Percentiles rank a stretch among this genome's conserved stretches.
phyloP scores from a whole-genome alignment of 2,113 vertebrate species.

The Rhea americana region DNA sequence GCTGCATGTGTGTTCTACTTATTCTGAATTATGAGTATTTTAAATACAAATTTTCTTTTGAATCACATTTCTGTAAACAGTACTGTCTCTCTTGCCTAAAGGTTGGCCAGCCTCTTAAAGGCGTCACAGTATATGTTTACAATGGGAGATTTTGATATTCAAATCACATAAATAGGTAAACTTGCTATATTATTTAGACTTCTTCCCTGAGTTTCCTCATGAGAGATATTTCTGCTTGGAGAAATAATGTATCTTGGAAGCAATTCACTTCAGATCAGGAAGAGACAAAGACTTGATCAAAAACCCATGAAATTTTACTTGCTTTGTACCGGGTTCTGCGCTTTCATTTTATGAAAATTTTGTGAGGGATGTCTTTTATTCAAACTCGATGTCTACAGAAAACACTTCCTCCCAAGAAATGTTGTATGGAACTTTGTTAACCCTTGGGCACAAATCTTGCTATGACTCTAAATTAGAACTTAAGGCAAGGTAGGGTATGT shows the following conservation, averaged over 20 bases:
- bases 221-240: not conserved
- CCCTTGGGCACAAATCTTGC: not conserved
- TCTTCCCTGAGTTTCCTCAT: not conserved
- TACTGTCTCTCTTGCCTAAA: not conserved
- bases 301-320: not conserved
- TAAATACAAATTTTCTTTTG: not conserved
- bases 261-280: fast-evolving
- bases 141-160: not conserved
- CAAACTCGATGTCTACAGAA: not conserved
- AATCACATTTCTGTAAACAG: not conserved
- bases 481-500: not conserved
- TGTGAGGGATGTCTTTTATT: not conserved
- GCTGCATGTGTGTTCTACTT: conserved; percentile 22
- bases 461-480: not conserved
- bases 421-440: not conserved
- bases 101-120: not conserved
- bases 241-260: not conserved
- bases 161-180: not conserved
- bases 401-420: not conserved
- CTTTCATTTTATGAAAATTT: not conserved
- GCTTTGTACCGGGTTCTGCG: not conserved
- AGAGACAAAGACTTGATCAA: not conserved
- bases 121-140: not conserved
- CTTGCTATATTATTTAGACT: not conserved
- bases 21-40: conserved; percentile 28